Conservation (phyloP, 2,113 vertebrate species). For the Phaethon lepturus region DNA sequence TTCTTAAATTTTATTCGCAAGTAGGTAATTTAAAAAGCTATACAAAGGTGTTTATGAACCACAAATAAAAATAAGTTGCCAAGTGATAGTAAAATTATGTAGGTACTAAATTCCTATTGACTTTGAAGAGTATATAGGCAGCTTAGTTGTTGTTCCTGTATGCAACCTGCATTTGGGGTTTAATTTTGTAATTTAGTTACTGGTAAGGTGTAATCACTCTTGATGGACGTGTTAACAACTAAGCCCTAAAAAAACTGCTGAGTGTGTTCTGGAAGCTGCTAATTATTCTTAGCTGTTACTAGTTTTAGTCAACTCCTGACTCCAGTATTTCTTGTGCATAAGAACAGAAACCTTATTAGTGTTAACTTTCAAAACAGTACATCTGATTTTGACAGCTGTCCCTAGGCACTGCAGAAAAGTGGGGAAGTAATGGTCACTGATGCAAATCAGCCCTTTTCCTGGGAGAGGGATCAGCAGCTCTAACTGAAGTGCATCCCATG, state of each 20-base stretch:
- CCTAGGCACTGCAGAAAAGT: background rate
- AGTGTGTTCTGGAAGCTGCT: background rate
- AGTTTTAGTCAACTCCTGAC: background rate
- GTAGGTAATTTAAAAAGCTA: background rate
- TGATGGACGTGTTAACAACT: background rate
- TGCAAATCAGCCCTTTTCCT: background rate
- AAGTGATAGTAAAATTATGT: background rate
- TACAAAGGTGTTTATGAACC: background rate
- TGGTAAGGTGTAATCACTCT: background rate
- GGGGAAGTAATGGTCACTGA: background rate
- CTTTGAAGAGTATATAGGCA: background rate
- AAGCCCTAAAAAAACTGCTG: background rate
- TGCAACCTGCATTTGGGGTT: background rate
- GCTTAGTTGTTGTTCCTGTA: background rate
- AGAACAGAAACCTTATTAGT: background rate
- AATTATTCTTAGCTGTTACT: background rate
- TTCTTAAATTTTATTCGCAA: background rate
- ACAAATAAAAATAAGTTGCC: background rate
- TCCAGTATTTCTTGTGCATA: accelerated
- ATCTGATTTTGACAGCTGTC: background rate
- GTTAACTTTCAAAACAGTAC: background rate
- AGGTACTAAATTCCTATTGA: background rate
- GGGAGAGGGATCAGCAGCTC: background rate
- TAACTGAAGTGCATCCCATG: background rate
- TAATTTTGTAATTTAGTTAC: background rate